These are phyloP conservation scores for Eulemur rufifrons DNA, from an alignment of 2,113 vertebrate species.

Conservation along the genomic window DNA sequence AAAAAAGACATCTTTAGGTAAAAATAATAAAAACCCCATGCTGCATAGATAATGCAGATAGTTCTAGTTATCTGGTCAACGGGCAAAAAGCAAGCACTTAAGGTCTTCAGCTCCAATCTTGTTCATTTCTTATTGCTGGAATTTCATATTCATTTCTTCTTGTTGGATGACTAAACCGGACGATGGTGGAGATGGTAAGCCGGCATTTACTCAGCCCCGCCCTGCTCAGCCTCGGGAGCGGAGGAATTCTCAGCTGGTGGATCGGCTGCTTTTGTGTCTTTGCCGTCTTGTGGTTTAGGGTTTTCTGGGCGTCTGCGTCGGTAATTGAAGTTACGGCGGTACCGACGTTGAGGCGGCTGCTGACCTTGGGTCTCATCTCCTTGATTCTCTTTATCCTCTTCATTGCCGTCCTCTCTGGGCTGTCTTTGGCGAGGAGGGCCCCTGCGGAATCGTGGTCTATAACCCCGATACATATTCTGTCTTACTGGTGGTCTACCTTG, in stretches of 20 bases:
- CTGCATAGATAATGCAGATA: no score
- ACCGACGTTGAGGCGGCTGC: conserved; percentile 96
- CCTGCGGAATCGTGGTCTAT: conserved; percentile 74
- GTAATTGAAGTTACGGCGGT: conserved; percentile 98
- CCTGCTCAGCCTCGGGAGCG: conserved; percentile 99
- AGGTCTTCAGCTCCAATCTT: no score
- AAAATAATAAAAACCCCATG: no score
- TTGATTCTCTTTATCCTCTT: conserved; percentile 99
- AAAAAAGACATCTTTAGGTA: no score
- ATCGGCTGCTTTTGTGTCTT: conserved; percentile 90
- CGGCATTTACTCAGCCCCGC: conserved; percentile 98
- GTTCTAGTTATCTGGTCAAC: no score
- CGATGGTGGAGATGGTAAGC: conserved; percentile 98
- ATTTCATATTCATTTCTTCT: no score
- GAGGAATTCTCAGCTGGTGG: conserved; percentile 96
- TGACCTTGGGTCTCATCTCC: conserved; percentile 94
- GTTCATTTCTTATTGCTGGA: no score
- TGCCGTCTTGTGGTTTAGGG: conserved; percentile 96
- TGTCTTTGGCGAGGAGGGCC: conserved; percentile 98
- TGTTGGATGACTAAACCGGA: conserved; percentile 83
- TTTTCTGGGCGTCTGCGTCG: conserved; percentile 97
- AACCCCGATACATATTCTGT: no score
- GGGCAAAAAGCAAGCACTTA: no score
- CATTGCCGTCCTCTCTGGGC: conserved; percentile 92
- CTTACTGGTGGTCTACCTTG: no score